These are phyloP conservation scores for Ophion obscuratus DNA, from an alignment of 2,888 invertebrate genomes.

Conservation along the genomic window DNA sequence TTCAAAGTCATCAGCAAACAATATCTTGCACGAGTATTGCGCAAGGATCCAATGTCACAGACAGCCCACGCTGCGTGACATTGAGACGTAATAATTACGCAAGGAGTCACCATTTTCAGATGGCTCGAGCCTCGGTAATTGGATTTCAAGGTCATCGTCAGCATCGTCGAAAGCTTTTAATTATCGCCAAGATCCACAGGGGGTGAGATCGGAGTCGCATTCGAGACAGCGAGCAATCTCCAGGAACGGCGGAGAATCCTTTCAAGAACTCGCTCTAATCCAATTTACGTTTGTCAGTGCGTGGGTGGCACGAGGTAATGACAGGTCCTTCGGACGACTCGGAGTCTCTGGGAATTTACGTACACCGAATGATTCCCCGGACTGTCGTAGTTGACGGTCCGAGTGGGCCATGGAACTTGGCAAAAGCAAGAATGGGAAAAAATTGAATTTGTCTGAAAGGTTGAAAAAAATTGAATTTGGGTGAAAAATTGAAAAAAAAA, in stretches of 20 bases:
- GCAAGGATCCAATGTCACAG: background rate
- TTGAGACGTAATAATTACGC: background rate
- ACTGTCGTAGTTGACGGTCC: too few relatives aligned
- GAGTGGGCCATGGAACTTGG: too few relatives aligned
- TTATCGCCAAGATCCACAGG: background rate
- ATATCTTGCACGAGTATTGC: too few relatives aligned
- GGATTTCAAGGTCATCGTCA: background rate
- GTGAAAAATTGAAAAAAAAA: too few relatives aligned
- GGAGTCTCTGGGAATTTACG: background rate
- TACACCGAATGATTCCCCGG: background rate
- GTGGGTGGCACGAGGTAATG: slow-evolving; percentile 13
- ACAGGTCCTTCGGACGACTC: background rate
- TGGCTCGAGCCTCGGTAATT: background rate
- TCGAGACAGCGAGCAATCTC: too few relatives aligned
- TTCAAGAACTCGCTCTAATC: background rate
- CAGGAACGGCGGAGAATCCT: background rate
- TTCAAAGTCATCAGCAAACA: too few relatives aligned
- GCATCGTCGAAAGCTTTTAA: background rate
- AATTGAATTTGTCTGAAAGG: too few relatives aligned
- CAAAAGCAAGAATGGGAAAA: too few relatives aligned
- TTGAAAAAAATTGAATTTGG: too few relatives aligned
- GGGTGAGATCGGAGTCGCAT: background rate
- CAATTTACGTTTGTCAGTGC: slow-evolving; percentile 8
- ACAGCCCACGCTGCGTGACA: background rate
- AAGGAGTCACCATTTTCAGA: background rate